Conservation (phyloP, 2,113 vertebrate species). For the Brienomyrus longianalis region DNA sequence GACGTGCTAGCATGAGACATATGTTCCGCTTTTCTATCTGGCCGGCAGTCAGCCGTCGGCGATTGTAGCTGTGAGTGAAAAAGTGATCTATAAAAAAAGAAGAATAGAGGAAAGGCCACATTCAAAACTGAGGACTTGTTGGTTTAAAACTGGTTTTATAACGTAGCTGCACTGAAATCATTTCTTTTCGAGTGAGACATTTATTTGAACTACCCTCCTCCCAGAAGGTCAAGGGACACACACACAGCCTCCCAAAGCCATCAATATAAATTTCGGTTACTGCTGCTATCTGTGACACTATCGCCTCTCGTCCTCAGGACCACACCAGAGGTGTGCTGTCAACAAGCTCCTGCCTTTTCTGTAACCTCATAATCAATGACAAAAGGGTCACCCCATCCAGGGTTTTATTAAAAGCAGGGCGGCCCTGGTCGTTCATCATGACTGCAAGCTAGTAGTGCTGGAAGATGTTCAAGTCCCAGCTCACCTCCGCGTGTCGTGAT, state of each 20-base stretch:
- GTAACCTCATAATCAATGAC: constrained; percentile 31
- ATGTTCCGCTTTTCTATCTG: not conserved
- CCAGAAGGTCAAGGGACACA: constrained; percentile 24
- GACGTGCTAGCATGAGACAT: not conserved
- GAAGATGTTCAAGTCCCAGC: constrained; percentile 1
- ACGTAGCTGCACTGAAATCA: not conserved
- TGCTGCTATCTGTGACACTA: constrained; percentile 21
- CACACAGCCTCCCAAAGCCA: constrained; percentile 17
- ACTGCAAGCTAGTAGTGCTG: constrained; percentile 14
- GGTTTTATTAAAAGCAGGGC: constrained; percentile 26
- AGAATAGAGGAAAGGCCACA: not conserved
- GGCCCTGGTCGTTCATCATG: constrained; percentile 25
- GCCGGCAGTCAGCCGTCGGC: not conserved
- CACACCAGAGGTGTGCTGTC: constrained; percentile 18
- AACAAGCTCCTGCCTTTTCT: not conserved
- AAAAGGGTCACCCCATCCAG: constrained; percentile 27
- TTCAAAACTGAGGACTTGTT: not conserved
- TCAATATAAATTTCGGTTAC: constrained; percentile 27
- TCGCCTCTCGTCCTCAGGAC: constrained; percentile 11
- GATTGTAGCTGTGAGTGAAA: not conserved
- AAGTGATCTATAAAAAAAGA: constrained; percentile 4
- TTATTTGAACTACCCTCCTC: constrained; percentile 21
- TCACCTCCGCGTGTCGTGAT: not conserved
- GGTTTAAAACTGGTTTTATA: not conserved
- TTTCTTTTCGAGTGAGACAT: not conserved